Evolutionary conservation across 2,888 invertebrate genomes (phyloP), one percentile per base, ranked within the genome.

Genomic region (Eurytoma californica): DNA sequence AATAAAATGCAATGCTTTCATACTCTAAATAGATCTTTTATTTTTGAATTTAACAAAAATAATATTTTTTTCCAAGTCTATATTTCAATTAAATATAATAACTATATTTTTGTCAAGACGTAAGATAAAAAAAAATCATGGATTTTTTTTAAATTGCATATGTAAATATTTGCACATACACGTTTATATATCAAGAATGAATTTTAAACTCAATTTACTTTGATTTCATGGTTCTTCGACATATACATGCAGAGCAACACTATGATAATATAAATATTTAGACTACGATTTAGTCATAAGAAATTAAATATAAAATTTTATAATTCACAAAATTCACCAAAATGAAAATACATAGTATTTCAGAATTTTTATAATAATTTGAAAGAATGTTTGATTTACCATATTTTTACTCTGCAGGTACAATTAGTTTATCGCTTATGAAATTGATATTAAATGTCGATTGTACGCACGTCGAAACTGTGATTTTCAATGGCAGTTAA

Each of bases 21-120:
- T 61, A 61, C 72, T 63, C 16, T 60, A 72, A 61, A 66, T 20
- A 77, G 24, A 72, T 67, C 1, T 66, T 72, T 77, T 58, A 30
- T 72, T 69, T 58, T 24, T 51, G 28, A 60, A 58, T 66, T 58
- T 66, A 65, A 72, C 20, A 77, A 66, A 78, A 72, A 67, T 78
- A 9, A n/a, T 49, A 58, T 66, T 63, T 69, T 69, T 70, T 60
- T 28, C 12, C 3, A 69, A 74, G 65, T 65, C 5, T 57, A 57
- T 69, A 65, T 66, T 60, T 30, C 58, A 70, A 30, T 69, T 14
- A 20, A 28, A 24, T 39, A 18, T 63, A 0, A 63, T 61, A 47
- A 39, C 1, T 39, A 12, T 39, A 63, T 18, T 63, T 18, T 51
- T 47, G 53, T 69, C 20, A 72, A 72, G 67, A 39, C 18, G 24